Evolutionary conservation across 2,797 vertebrate species (phyloP).

Genomic region (Lagodon rhomboides): DNA sequence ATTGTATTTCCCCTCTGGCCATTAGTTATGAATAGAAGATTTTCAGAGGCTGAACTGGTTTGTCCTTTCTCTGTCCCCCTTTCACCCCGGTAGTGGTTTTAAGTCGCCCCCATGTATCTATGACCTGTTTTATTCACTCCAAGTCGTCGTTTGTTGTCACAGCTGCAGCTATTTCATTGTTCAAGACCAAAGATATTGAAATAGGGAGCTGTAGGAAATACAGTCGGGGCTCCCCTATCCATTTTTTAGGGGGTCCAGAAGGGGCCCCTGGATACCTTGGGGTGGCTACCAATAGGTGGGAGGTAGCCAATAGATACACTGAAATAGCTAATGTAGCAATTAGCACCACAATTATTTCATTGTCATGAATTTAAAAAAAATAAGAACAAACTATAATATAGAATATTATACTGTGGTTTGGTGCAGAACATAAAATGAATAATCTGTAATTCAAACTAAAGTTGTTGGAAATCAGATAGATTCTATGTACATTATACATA

Average conservation of each 20-base stretch:
- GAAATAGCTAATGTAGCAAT: conserved; percentile 24
- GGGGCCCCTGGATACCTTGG: too few relatives aligned
- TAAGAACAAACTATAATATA: too few relatives aligned
- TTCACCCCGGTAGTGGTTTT: conserved; percentile 51
- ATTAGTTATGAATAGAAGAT: conserved; percentile 63
- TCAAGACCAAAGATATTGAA: conserved; percentile 41
- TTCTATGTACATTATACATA: neutral
- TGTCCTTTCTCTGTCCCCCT: conserved; percentile 45
- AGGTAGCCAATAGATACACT: conserved; percentile 9
- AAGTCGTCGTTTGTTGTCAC: conserved; percentile 57
- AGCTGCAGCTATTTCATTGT: conserved; percentile 64
- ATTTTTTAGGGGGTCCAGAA: too few relatives aligned
- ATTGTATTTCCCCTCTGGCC: conserved; percentile 66
- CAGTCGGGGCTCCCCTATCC: too few relatives aligned
- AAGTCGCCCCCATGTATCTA: conserved; percentile 52
- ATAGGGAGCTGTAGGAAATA: conserved; percentile 15
- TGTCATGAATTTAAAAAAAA: too few relatives aligned
- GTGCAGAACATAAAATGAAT: neutral
- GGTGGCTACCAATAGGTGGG: too few relatives aligned
- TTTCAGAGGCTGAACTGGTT: conserved; percentile 61
- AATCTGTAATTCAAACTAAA: neutral
- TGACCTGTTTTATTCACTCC: conserved; percentile 60
- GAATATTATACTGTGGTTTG: too few relatives aligned
- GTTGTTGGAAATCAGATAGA: neutral
- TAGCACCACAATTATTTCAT: neutral